Percentiles rank a stretch among this genome's conserved stretches.
Evolutionary conservation across 2,113 vertebrate genomes (phyloP).

Genomic region (Axis porcinus): DNA sequence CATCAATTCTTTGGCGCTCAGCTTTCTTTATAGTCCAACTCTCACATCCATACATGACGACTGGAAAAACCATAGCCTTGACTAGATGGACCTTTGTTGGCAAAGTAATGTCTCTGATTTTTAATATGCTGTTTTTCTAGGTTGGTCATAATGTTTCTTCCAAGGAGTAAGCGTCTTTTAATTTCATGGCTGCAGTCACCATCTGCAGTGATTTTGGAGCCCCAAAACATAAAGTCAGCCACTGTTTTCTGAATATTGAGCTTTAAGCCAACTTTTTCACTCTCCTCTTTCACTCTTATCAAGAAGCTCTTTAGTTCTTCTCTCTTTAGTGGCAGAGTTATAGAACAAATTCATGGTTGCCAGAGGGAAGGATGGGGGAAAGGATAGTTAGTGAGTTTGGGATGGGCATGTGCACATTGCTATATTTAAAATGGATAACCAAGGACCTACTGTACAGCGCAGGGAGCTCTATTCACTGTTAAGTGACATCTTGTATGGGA

Average conservation of each 20-base stretch:
- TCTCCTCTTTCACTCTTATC: background rate
- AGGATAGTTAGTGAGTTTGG: background rate
- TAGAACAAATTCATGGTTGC: background rate
- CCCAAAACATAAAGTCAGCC: background rate
- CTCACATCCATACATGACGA: background rate
- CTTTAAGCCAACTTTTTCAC: background rate
- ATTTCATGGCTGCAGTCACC: background rate
- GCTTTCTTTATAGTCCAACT: background rate
- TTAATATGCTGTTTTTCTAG: background rate
- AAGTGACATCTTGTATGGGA: background rate
- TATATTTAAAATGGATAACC: background rate
- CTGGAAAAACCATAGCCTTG: background rate
- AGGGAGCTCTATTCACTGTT: background rate
- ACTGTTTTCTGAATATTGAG: background rate
- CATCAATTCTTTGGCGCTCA: background rate
- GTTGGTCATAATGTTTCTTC: background rate
- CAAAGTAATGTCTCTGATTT: background rate
- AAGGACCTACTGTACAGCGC: background rate
- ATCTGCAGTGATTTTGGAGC: background rate
- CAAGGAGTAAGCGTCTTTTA: background rate
- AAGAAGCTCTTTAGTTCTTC: background rate
- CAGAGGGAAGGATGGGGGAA: background rate
- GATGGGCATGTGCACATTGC: background rate
- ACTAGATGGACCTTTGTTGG: background rate
- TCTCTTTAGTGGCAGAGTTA: background rate